A percentile compares a stretch with the other conserved stretches of the same genome.
Evolutionary conservation across 1,140 invertebrate species (phyloP).

Genomic region (Dendroctonus valens): DNA sequence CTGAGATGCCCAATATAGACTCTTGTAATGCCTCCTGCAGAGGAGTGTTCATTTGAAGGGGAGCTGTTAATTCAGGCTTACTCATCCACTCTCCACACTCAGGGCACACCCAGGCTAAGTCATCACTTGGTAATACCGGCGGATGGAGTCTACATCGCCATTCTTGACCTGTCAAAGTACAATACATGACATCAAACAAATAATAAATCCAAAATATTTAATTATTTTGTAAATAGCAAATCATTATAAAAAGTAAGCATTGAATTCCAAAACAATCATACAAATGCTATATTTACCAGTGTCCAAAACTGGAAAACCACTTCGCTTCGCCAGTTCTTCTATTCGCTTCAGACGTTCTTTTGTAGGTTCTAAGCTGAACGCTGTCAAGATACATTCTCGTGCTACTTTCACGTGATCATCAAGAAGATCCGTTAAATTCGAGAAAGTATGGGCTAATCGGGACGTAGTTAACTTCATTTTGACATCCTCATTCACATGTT

Average conservation of each 20-base stretch:
- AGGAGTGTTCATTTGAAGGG: slow-evolving; percentile 43
- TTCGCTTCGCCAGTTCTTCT: slow-evolving; percentile 55
- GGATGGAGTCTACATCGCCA: slow-evolving; percentile 49
- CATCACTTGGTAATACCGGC: slow-evolving; percentile 40
- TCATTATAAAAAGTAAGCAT: too few species aligned
- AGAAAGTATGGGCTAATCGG: slow-evolving; percentile 58
- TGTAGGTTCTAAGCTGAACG: slow-evolving; percentile 64
- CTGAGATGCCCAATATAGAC: slow-evolving; percentile 57
- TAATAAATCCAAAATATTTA: too few species aligned
- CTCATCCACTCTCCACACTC: slow-evolving; percentile 45
- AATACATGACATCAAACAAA: too few species aligned
- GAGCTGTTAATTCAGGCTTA: slow-evolving; percentile 40
- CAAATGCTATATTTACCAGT: slow-evolving; percentile 37
- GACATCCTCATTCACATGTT: slow-evolving; percentile 56
- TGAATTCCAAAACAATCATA: too few species aligned
- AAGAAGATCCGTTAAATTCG: slow-evolving; percentile 59
- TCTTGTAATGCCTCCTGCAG: slow-evolving; percentile 46
- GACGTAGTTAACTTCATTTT: slow-evolving; percentile 56
- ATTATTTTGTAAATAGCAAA: too few species aligned
- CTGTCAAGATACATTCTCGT: slow-evolving; percentile 64
- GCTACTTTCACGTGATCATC: slow-evolving; percentile 57
- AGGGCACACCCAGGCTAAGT: slow-evolving; percentile 43
- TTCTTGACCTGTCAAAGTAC: slow-evolving; percentile 33
- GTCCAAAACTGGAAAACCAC: slow-evolving; percentile 51
- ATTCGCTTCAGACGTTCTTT: slow-evolving; percentile 54